Base-by-base conservation (phyloP, 37 sponge, comb jelly and placozoan genomes). In the Eunapius fragilis region DNA sequence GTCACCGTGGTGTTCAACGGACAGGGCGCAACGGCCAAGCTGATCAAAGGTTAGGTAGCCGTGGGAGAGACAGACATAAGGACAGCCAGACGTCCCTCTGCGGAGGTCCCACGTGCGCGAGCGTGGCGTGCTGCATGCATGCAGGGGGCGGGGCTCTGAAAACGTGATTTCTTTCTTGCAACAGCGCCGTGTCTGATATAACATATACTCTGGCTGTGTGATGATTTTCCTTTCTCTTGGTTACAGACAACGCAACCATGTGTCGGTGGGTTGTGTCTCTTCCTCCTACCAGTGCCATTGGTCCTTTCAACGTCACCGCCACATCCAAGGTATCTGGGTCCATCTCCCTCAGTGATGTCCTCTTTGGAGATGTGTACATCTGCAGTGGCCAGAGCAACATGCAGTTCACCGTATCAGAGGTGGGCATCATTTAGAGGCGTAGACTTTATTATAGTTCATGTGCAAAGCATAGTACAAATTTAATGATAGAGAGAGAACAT, bases 331-430 rank as follows among this genome's bases (percentile, higher is more conserved):
- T 75, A 23, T 25, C 78, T 30, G 86, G 86, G 36, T 79, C 7
- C 28, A 47, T 67, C 45, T 50, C 67, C 30, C 50, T 92, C 70
- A 70, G 27, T 12, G 89, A 92, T 85, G 93, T 92, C 37, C 78
- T 92, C 31, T 92, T 92, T 86, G 93, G 93, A 36, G 93, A 92
- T 67, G 92, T 92, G 76, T 92, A 76, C 76, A 26, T 92, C 3
- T 92, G 92, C 89, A 81, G 92, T 85, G 92, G 92, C n/a, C 93
- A 93, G 80, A 93, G 93, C 70, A 93, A 93, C 93, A 93, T 93
- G 93, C 75, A 75, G 74, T 80, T 92, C 68, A 34, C 82, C 0
- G 72, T 86, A 3, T 50, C 77, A 74, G 67, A 76, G 69, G 90
- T 90, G 25, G 25, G 34, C 25, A 30, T 12, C 3, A 25, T 34